Evolutionary conservation across 2,888 invertebrate genomes (phyloP).

Genomic region (Caenorhabditis plicata): DNA sequence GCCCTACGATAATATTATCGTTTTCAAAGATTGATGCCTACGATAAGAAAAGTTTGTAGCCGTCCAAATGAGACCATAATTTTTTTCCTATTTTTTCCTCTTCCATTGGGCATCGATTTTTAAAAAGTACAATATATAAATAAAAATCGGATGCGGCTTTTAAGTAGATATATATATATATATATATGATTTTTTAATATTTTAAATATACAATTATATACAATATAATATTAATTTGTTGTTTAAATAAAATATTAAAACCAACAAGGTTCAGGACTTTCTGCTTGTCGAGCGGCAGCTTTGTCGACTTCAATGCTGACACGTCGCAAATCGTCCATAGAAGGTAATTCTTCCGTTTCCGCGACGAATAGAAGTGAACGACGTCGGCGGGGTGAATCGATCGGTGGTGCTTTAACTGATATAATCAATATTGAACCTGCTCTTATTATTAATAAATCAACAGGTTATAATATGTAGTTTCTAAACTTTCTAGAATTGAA

Average conservation of each 20-base stretch:
- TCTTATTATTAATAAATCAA: constrained; percentile 42
- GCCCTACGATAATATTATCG: too few species aligned
- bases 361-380: too few species aligned
- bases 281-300: constrained; percentile 60
- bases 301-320: constrained; percentile 64
- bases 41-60: too few species aligned
- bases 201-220: neutral
- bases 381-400: constrained; percentile 37
- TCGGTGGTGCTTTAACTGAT: constrained; percentile 44
- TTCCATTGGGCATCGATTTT: too few species aligned
- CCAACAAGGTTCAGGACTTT: constrained; percentile 17
- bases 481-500: neutral
- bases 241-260: too few species aligned
- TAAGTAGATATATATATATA: too few species aligned
- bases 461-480: constrained; percentile 11
- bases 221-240: constrained; percentile 2
- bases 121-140: too few species aligned
- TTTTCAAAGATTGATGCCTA: too few species aligned
- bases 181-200: too few species aligned
- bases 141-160: too few species aligned
- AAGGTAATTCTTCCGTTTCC: constrained; percentile 24
- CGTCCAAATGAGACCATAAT: too few species aligned
- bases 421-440: constrained; percentile 51
- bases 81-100: too few species aligned
- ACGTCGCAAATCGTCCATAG: constrained; percentile 52